Base-by-base conservation (phyloP, 1,140 invertebrate genomes). In the Caenorhabditis brenneri region DNA sequence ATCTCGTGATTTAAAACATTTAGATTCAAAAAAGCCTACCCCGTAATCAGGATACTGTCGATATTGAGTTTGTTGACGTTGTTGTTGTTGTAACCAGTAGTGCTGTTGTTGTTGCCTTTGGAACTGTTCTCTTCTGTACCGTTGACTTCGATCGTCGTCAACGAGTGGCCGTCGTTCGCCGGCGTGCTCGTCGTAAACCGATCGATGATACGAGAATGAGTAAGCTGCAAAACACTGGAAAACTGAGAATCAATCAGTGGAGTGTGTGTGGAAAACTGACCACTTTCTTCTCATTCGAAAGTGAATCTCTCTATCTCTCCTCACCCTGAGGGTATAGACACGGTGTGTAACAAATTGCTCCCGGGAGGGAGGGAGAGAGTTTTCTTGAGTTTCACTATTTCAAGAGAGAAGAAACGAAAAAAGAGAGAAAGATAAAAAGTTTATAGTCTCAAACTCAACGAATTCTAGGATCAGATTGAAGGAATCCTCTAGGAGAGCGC, bases 201-300 rank as follows among this genome's bases (percentile, higher is more conserved):
- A 74, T 74, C 65, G 65, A 74, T 74, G 65, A 74, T 74, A 74
- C 65, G 65, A 74, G 65, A 74, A 74, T 74, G 65, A 74, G 65
- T 74, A 42, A 42, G 65, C 65, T 74, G 65, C 5, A 74, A n/a
- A n/a, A n/a, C n/a, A n/a, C n/a, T n/a, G n/a, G n/a, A n/a, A n/a
- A n/a, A n/a, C n/a, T n/a, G n/a, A n/a, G n/a, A n/a, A n/a, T 27
- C 53, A 55, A 29, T 27, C 53, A 55, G 22, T 10, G 12, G 12
- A 42, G 15, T 51, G 15, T 6, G 49, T 2, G 53, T 27, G 27
- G 36, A 74, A 27, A 46, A 74, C 65, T 74, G 65, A 74, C 65
- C 65, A 74, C 65, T 74, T 74, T 74, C 33, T 74, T n/a, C 19
- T 15, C 24, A 19, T 36, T 27, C 24, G 10, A 55, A 29, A 33